These are phyloP conservation scores for Spongia lamella DNA, from an alignment of 37 sponge, comb jelly and placozoan genomes.

Conservation along the genomic window DNA sequence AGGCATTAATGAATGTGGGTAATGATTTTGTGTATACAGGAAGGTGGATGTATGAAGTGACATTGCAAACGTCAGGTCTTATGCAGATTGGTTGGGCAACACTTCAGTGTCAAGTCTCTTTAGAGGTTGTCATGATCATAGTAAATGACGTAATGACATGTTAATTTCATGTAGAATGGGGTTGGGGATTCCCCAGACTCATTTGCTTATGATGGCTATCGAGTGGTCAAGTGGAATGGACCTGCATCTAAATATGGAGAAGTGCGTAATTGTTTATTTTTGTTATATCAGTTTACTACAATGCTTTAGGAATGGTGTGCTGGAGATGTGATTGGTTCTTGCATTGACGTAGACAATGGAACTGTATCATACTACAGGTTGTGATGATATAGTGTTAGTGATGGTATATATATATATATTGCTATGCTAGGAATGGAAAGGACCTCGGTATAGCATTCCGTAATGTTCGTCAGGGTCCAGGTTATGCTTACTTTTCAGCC, in stretches of 20 bases:
- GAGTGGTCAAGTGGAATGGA: constrained; percentile 46
- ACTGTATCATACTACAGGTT: constrained; percentile 31
- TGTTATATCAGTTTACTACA: too few species aligned
- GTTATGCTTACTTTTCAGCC: constrained; percentile 40
- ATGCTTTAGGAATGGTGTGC: constrained; percentile 41
- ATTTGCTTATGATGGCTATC: constrained; percentile 45
- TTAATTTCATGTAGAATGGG: constrained; percentile 2
- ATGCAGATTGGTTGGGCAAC: constrained; percentile 22
- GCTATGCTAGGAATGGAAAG: constrained; percentile 29
- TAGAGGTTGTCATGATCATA: background rate
- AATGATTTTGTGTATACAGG: constrained; percentile 3
- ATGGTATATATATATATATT: too few species aligned
- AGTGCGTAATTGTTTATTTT: too few species aligned
- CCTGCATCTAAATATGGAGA: constrained; percentile 27
- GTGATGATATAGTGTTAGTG: too few species aligned
- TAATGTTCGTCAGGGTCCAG: constrained; percentile 35
- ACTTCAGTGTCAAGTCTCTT: background rate
- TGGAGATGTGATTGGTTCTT: constrained; percentile 53
- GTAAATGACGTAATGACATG: too few species aligned
- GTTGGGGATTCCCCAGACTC: constrained; percentile 45
- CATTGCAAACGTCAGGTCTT: constrained; percentile 2
- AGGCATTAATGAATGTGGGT: too few species aligned
- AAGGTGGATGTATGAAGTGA: constrained; percentile 57
- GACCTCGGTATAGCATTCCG: constrained; percentile 41
- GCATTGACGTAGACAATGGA: constrained; percentile 43